Conservation (phyloP, 2,797 vertebrate species). For the Phataginus tricuspis region DNA sequence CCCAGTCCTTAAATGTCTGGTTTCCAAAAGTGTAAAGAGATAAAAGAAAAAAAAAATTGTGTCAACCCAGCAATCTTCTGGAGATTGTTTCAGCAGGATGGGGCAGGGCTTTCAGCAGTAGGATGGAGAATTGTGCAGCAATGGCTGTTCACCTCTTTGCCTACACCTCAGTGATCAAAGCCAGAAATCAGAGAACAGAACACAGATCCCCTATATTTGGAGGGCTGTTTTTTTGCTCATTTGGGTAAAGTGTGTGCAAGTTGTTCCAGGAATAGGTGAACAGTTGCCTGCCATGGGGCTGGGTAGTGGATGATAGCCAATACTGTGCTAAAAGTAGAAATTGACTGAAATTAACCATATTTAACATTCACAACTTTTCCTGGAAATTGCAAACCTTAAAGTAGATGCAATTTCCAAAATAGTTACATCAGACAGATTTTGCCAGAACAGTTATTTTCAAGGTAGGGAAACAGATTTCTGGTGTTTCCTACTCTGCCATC, state of each 20-base stretch:
- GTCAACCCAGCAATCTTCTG: neutral
- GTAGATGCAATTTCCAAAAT: neutral
- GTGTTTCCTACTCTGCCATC: neutral
- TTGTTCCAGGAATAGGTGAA: neutral
- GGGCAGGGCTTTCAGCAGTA: neutral
- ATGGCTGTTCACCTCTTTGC: neutral
- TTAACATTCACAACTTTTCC: neutral
- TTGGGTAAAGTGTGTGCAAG: neutral
- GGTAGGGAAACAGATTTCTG: neutral
- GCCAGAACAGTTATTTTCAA: neutral
- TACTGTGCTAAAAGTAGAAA: neutral
- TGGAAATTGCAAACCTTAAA: neutral
- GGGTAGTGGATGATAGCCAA: neutral
- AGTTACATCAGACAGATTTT: neutral
- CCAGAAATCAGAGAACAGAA: too few relatives aligned
- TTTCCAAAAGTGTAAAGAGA: neutral
- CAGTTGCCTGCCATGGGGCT: neutral
- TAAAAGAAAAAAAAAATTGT: neutral
- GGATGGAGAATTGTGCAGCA: neutral
- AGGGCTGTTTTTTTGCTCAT: neutral
- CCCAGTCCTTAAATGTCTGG: neutral
- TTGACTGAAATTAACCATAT: neutral
- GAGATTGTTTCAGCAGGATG: neutral
- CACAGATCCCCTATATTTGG: neutral
- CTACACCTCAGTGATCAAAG: neutral